A percentile compares a stretch with the other conserved stretches of the same genome.
Conservation (phyloP, 1,140 invertebrate genomes). For the Probaryconus sp. region DNA sequence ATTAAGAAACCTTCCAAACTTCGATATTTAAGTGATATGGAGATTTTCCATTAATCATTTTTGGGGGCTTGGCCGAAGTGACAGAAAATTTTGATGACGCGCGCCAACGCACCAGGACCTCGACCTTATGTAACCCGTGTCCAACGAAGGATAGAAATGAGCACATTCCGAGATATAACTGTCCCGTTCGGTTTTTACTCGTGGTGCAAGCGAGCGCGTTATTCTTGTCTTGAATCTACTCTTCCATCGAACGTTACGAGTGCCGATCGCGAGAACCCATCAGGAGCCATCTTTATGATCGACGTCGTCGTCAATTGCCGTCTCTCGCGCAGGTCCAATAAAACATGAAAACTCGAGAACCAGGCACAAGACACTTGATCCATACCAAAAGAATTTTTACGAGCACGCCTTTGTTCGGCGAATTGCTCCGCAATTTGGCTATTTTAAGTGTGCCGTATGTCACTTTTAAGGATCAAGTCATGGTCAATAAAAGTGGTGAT, state of each 20-base stretch:
- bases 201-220: constrained; percentile 14
- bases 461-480: constrained; percentile 34
- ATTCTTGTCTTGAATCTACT: constrained; percentile 26
- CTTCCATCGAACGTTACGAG: constrained; percentile 18
- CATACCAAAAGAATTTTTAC: constrained; percentile 39
- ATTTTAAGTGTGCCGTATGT: constrained; percentile 52
- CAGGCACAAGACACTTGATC: constrained; percentile 39
- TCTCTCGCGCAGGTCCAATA: constrained; percentile 38
- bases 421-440: constrained; percentile 43
- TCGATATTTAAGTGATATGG: no score
- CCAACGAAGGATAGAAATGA: constrained; percentile 3
- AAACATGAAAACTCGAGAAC: constrained; percentile 44
- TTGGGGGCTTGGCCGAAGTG: not conserved
- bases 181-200: constrained; percentile 35
- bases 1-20: no score
- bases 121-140: constrained; percentile 27
- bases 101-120: not conserved
- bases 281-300: constrained; percentile 57
- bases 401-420: constrained; percentile 33
- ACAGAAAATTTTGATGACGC: constrained; percentile 31
- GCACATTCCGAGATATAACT: constrained; percentile 3
- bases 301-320: constrained; percentile 50
- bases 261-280: constrained; percentile 42
- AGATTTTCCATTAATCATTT: constrained; percentile 37
- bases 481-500: constrained; percentile 42